These are phyloP conservation scores for Pundamilia nyererei DNA, from an alignment of 2,113 vertebrate genomes.

Conservation along the genomic window DNA sequence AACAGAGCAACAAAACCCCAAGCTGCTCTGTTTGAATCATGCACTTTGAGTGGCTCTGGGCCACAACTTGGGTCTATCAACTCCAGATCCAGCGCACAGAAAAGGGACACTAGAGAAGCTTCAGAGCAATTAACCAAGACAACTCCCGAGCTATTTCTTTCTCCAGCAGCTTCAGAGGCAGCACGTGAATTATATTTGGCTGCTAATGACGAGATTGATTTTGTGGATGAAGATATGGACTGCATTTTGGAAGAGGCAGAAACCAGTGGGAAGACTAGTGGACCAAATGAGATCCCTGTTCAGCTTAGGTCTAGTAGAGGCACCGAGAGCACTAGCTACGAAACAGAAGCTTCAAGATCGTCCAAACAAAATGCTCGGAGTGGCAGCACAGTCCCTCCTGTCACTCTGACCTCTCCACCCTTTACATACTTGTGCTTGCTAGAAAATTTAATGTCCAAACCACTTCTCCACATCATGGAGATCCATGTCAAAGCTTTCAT, in stretches of 20 bases:
- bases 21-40: background rate
- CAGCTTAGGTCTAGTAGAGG: background rate
- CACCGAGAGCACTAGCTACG: background rate
- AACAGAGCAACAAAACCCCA: background rate
- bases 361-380: background rate
- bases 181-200: background rate
- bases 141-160: background rate
- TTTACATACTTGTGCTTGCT: constrained; percentile 80
- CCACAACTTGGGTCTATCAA: background rate
- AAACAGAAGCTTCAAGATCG: background rate
- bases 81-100: background rate
- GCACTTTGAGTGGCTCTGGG: background rate
- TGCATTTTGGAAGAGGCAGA: constrained; percentile 4
- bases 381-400: background rate
- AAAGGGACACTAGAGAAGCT: background rate
- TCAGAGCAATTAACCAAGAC: background rate
- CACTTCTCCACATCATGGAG: constrained; percentile 43
- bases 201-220: background rate
- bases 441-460: constrained; percentile 41
- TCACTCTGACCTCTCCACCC: constrained; percentile 64
- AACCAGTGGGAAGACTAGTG: background rate
- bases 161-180: background rate
- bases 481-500: constrained; percentile 88
- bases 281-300: background rate
- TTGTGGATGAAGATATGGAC: constrained; percentile 49